phyloP scores from a whole-genome alignment of 2,888 invertebrate genomes.

The Neoitamus cyanurus region DNA sequence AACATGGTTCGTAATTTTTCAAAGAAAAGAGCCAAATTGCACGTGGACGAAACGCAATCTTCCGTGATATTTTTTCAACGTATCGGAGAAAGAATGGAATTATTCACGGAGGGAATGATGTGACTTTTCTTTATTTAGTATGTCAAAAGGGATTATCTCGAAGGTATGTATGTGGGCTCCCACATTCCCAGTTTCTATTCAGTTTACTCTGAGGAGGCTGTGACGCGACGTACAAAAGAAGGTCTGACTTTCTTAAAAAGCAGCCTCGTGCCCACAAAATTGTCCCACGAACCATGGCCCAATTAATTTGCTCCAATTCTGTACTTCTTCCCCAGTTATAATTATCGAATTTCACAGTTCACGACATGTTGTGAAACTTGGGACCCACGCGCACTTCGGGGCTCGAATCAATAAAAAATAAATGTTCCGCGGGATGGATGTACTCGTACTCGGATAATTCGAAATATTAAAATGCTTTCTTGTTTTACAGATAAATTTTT shows the following conservation, averaged over 20 bases:
- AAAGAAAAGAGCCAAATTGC: background rate
- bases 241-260: background rate
- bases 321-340: background rate
- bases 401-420: background rate
- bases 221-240: background rate
- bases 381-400: background rate
- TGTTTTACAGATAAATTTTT: background rate
- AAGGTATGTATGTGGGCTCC: background rate
- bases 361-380: background rate
- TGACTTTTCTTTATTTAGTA: background rate
- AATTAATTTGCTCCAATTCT: background rate
- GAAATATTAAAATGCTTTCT: background rate
- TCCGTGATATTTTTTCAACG: background rate
- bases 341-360: background rate
- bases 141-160: background rate
- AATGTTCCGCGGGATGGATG: background rate
- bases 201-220: background rate
- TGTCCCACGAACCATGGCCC: background rate
- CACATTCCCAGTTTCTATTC: background rate
- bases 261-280: background rate
- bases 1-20: background rate
- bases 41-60: background rate
- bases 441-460: background rate
- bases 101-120: background rate
- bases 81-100: background rate